Conservation (phyloP, 2,797 vertebrate species). For the Phalloptychus januarius region DNA sequence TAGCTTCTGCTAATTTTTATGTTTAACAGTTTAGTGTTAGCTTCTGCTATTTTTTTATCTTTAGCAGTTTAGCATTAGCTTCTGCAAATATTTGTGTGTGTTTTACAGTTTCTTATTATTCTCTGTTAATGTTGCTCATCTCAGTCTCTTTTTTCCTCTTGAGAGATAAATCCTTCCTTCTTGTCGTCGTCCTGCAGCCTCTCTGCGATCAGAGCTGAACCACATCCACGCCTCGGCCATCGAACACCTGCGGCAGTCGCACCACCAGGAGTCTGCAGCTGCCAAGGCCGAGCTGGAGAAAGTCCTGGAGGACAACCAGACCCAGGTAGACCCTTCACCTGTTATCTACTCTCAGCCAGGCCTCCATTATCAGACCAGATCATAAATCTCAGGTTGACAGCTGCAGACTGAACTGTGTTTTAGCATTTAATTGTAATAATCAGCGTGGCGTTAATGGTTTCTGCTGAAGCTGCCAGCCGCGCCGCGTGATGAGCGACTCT, state of each 20-base stretch:
- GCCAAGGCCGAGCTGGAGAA: slow-evolving; percentile 91
- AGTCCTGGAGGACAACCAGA: slow-evolving; percentile 87
- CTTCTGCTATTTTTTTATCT: no score
- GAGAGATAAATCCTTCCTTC: not conserved
- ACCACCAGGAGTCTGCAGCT: slow-evolving; percentile 90
- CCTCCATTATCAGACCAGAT: not conserved
- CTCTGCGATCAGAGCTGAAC: slow-evolving; percentile 94
- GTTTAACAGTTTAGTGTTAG: no score
- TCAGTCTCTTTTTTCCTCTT: slow-evolving; percentile 4
- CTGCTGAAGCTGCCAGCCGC: slow-evolving; percentile 5
- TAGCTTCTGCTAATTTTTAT: no score
- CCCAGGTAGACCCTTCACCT: slow-evolving; percentile 77
- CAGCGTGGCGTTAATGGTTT: slow-evolving; percentile 13
- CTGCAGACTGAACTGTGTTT: slow-evolving; percentile 6
- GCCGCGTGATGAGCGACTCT: slow-evolving; percentile 4
- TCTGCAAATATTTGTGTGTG: no score
- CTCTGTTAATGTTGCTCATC: no score
- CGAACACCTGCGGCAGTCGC: slow-evolving; percentile 91
- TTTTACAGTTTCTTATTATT: no score
- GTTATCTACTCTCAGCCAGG: not conserved
- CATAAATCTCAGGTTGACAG: not conserved
- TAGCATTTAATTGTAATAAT: slow-evolving; percentile 2
- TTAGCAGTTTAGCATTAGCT: no score
- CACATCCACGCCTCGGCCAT: slow-evolving; percentile 95
- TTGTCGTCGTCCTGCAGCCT: slow-evolving; percentile 77